Evolutionary conservation across 1,140 invertebrate genomes (phyloP).

Genomic region (Sycobia sp.): DNA sequence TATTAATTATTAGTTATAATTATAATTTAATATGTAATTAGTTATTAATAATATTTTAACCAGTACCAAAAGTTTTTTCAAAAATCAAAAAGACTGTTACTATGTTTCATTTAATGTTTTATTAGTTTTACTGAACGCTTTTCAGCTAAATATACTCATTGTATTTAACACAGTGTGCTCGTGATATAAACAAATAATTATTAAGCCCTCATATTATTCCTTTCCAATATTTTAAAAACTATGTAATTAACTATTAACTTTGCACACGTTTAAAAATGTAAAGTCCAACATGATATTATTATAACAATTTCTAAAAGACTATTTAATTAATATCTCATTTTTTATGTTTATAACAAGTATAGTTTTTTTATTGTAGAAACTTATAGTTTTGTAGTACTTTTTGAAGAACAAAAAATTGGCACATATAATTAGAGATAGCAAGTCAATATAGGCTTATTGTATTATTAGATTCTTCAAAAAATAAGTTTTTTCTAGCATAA

Average conservation of each 20-base stretch:
- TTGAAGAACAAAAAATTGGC: too few species aligned
- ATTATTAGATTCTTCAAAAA: too few species aligned
- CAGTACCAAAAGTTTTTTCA: neutral
- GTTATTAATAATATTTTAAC: neutral
- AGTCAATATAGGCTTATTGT: too few species aligned
- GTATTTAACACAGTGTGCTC: neutral
- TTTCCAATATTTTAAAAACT: conserved; percentile 15
- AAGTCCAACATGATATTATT: too few species aligned
- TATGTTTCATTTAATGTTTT: neutral
- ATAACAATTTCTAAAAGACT: neutral
- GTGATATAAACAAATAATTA: neutral
- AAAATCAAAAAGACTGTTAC: neutral
- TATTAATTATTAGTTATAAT: neutral
- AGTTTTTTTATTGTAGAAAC: conserved; percentile 16
- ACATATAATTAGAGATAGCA: too few species aligned
- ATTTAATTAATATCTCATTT: neutral
- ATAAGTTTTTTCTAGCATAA: too few species aligned
- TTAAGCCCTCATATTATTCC: conserved; percentile 2
- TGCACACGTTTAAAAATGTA: neutral
- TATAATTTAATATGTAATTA: neutral
- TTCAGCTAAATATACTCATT: neutral
- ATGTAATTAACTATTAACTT: conserved; percentile 4
- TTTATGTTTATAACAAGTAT: neutral
- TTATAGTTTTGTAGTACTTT: too few species aligned
- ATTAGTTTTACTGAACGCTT: neutral